A percentile compares a stretch with the other conserved stretches of the same genome.
Conservation (phyloP, 1,140 invertebrate genomes). For the Bombus soroeensis region DNA sequence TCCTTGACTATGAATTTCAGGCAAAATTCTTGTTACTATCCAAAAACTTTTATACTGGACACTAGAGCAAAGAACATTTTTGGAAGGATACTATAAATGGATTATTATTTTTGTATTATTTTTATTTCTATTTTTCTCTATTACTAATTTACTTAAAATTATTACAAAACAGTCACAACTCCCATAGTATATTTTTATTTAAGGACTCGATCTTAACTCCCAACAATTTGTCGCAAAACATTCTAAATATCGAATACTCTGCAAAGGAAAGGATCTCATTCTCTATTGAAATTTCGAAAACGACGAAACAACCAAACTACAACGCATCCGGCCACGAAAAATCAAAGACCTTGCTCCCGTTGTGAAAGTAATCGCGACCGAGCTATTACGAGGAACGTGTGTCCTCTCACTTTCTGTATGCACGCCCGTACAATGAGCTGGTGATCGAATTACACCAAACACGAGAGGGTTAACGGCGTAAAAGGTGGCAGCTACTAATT, state of each 20-base stretch:
- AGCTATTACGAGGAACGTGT: slow-evolving; percentile 22
- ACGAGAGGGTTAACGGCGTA: neutral
- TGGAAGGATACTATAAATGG: no score
- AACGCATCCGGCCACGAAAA: neutral
- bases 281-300: neutral
- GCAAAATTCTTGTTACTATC: no score
- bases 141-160: neutral
- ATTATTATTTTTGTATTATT: no score
- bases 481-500: neutral
- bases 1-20: no score
- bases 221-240: no score
- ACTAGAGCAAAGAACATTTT: no score
- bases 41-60: no score
- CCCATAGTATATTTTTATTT: no score
- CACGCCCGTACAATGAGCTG: slow-evolving; percentile 11
- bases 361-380: slow-evolving; percentile 33
- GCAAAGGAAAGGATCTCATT: neutral
- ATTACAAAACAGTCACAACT: neutral
- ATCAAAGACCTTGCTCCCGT: slow-evolving; percentile 24
- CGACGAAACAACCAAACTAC: neutral
- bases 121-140: no score
- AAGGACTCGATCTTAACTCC: no score
- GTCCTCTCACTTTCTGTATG: slow-evolving; percentile 30
- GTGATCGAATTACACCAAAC: neutral
- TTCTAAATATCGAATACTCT: neutral